These are phyloP conservation scores for Myrmecobius fasciatus DNA, from an alignment of 2,113 vertebrate genomes.

Conservation along the genomic window DNA sequence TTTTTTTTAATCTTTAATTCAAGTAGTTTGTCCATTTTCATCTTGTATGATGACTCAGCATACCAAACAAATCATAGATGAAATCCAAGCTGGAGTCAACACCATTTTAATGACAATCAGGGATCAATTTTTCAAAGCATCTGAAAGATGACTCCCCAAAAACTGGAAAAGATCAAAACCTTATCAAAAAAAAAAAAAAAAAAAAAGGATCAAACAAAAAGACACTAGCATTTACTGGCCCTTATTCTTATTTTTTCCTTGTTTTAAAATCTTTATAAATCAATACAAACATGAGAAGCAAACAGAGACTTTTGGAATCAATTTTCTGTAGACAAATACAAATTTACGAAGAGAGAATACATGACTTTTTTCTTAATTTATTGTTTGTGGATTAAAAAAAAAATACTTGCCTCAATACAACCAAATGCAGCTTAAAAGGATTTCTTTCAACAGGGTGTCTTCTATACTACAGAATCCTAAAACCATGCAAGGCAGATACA, in stretches of 20 bases:
- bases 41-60: background rate
- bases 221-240: background rate
- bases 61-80: background rate
- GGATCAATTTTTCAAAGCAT: background rate
- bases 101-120: background rate
- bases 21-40: background rate
- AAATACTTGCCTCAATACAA: background rate
- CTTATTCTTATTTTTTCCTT: background rate
- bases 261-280: background rate
- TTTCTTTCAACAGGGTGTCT: background rate
- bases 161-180: background rate
- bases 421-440: background rate
- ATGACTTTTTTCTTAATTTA: background rate
- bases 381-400: background rate
- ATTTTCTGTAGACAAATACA: background rate
- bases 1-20: background rate
- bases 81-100: background rate
- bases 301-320: background rate
- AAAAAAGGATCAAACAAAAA: background rate
- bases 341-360: background rate
- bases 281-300: background rate
- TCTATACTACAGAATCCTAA: background rate
- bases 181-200: too few relatives aligned
- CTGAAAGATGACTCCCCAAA: background rate
- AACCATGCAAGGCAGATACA: background rate